Conservation (phyloP, 2,113 vertebrate genomes). For the Dicaeum eximium region DNA sequence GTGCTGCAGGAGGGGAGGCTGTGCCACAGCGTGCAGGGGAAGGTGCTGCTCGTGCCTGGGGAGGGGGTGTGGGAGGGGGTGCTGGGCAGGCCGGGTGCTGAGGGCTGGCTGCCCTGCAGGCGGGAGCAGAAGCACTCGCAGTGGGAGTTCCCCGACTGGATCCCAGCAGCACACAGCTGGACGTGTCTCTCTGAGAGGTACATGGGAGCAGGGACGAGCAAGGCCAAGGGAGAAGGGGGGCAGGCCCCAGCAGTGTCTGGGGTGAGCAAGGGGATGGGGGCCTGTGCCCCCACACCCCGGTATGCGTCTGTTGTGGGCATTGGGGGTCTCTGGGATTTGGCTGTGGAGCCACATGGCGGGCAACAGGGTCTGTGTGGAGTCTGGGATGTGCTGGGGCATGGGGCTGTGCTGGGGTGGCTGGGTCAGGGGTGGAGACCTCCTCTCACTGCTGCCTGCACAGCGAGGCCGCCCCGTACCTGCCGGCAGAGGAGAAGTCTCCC, state of each 20-base stretch:
- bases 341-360: accelerated
- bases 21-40: accelerated
- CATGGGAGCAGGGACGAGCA: background rate
- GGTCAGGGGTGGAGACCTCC: accelerated
- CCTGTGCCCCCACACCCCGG: background rate
- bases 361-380: background rate
- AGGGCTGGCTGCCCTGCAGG: constrained; percentile 53
- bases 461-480: constrained; percentile 83
- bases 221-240: background rate
- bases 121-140: constrained; percentile 77
- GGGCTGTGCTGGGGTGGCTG: background rate
- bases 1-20: background rate
- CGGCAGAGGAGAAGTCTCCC: constrained; percentile 79
- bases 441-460: constrained; percentile 58
- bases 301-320: accelerated
- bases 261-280: accelerated
- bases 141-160: constrained; percentile 90
- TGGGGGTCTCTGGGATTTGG: background rate
- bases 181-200: constrained; percentile 80
- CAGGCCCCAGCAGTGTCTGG: background rate
- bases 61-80: background rate
- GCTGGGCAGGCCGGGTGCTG: accelerated
- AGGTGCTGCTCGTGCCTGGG: background rate
- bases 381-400: background rate
- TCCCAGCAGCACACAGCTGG: constrained; percentile 81